Evolutionary conservation across 2,888 invertebrate genomes (phyloP).

Genomic region (Lasioglossum oenotherae): DNA sequence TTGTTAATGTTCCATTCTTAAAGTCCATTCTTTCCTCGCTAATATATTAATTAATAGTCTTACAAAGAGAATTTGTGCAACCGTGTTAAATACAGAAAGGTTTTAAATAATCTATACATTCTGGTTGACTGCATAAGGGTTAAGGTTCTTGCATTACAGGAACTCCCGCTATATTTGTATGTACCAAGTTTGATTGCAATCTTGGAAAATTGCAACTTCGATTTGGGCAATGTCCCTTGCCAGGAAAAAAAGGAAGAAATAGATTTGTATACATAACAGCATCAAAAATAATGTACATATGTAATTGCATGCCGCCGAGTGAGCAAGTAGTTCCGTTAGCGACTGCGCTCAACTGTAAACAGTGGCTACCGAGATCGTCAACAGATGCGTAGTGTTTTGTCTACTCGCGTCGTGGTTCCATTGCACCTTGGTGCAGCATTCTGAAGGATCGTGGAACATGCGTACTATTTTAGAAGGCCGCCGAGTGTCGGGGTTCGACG

Average conservation of each 20-base stretch:
- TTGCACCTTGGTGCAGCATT: background rate
- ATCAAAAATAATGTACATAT: background rate
- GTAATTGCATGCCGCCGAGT: background rate
- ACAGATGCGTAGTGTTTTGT: constrained; percentile 13
- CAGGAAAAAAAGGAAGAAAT: background rate
- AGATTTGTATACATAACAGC: background rate
- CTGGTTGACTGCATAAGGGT: too few species aligned
- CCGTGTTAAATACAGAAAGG: too few species aligned
- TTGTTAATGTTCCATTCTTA: too few species aligned
- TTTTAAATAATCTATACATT: too few species aligned
- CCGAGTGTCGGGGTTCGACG: background rate
- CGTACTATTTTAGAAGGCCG: constrained; percentile 44
- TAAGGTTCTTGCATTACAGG: too few species aligned
- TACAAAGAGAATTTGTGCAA: too few species aligned
- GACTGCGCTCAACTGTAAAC: background rate
- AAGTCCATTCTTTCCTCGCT: too few species aligned
- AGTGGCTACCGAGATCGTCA: background rate
- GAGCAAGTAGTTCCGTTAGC: background rate
- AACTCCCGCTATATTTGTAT: too few species aligned
- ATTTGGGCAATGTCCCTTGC: background rate
- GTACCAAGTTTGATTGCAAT: background rate
- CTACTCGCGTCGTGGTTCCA: background rate
- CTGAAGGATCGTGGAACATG: background rate
- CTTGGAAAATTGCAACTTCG: background rate
- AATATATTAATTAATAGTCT: too few species aligned